phyloP scores from a whole-genome alignment of 2,888 invertebrate species.

The Argynnis bischoffii region DNA sequence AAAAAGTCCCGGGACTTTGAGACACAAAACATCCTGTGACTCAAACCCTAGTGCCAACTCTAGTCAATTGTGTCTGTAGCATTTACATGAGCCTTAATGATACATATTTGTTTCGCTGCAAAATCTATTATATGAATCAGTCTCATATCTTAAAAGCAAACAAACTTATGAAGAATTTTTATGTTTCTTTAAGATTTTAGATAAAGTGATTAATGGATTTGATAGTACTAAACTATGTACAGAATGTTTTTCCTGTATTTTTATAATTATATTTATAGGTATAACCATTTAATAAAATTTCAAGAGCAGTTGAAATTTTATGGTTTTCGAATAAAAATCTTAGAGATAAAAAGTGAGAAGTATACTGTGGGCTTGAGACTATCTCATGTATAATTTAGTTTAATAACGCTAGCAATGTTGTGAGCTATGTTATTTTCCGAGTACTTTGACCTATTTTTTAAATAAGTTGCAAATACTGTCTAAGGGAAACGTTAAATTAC shows the following conservation, averaged over 20 bases:
- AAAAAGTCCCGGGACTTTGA: no score
- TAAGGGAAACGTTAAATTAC: constrained; percentile 22
- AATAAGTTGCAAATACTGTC: constrained; percentile 33
- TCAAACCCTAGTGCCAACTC: constrained; percentile 12
- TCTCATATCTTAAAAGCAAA: constrained; percentile 23
- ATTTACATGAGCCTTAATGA: constrained; percentile 35
- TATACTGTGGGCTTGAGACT: constrained; percentile 36
- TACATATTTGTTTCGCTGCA: constrained; percentile 29
- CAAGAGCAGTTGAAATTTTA: constrained; percentile 25
- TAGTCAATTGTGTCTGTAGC: constrained; percentile 52
- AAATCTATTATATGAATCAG: constrained; percentile 29
- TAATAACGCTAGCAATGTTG: constrained; percentile 35
- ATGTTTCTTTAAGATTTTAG: no score
- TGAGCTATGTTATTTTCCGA: constrained; percentile 34
- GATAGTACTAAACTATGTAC: no score
- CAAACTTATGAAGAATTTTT: not conserved
- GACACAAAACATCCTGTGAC: no score
- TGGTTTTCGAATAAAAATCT: constrained; percentile 33
- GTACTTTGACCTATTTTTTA: constrained; percentile 35
- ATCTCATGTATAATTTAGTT: constrained; percentile 39
- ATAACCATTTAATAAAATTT: not conserved
- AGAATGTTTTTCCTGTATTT: no score
- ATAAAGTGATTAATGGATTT: no score
- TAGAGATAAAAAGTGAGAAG: constrained; percentile 27
- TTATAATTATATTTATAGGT: no score